Conservation (phyloP, 2,888 invertebrate species). For the Amaurobius ferox region DNA sequence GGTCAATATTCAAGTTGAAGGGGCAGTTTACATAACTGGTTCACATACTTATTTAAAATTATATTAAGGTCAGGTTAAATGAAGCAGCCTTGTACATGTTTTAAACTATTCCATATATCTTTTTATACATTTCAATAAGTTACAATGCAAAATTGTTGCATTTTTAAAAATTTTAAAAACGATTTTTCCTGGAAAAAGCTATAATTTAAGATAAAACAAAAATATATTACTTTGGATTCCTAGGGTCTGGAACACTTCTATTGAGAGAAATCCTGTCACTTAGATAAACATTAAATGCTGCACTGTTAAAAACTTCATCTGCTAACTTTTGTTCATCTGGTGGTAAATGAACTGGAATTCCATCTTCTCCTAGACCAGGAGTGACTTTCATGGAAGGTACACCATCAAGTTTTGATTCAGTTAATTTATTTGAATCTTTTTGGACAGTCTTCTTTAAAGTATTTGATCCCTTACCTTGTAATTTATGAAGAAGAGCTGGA, state of each 20-base stretch:
- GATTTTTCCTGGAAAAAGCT: no score
- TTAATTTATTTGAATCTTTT: background rate
- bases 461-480: slow-evolving; percentile 24
- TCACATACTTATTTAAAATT: no score
- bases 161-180: no score
- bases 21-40: no score
- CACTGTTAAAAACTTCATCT: slow-evolving; percentile 86
- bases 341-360: slow-evolving; percentile 84
- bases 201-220: no score
- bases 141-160: no score
- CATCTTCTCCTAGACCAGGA: slow-evolving; percentile 84
- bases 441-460: background rate
- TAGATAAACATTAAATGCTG: slow-evolving; percentile 91
- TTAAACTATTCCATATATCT: no score
- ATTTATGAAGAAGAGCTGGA: slow-evolving; percentile 55
- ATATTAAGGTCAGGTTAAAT: no score
- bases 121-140: no score
- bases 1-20: no score
- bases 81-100: no score
- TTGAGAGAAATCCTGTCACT: slow-evolving; percentile 92
- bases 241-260: slow-evolving; percentile 84
- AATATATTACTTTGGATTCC: slow-evolving; percentile 79
- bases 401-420: background rate
- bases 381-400: slow-evolving; percentile 54
- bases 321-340: slow-evolving; percentile 81